Conservation (phyloP, 2,888 invertebrate species). For the Galeopsomyia nigrocyanea region DNA sequence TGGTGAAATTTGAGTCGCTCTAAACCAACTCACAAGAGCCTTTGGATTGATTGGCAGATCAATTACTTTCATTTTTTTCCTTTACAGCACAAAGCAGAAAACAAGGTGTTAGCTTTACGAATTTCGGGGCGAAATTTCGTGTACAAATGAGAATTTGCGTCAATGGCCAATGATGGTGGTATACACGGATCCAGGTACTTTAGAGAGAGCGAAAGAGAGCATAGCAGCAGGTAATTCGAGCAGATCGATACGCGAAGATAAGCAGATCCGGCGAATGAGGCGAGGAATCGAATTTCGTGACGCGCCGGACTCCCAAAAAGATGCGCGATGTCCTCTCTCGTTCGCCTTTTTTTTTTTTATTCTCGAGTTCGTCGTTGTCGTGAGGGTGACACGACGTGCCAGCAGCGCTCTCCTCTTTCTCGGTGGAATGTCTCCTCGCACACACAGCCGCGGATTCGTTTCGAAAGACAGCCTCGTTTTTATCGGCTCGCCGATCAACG, state of each 20-base stretch:
- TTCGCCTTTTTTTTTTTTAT: conserved; percentile 11
- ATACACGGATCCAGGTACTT: not conserved
- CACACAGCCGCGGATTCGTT: conserved; percentile 8
- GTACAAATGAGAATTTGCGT: no score
- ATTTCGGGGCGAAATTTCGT: no score
- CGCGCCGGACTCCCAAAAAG: conserved; percentile 28
- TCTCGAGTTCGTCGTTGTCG: not conserved
- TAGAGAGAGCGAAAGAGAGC: not conserved
- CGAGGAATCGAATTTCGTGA: conserved; percentile 44
- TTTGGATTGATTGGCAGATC: no score
- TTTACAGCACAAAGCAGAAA: no score
- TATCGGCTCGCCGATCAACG: conserved; percentile 35
- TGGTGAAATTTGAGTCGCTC: no score
- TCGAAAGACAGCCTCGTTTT: conserved; percentile 14
- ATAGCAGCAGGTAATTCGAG: conserved; percentile 41
- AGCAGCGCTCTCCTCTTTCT: not conserved
- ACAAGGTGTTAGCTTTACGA: no score
- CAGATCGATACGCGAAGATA: conserved; percentile 40
- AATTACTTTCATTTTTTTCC: no score
- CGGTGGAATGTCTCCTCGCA: not conserved
- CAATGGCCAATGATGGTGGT: not conserved
- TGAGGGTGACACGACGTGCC: conserved; percentile 23
- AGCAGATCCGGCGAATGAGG: not conserved
- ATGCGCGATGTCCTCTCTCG: conserved; percentile 10
- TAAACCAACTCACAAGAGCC: no score